These are phyloP conservation scores for Nebria salina DNA, from an alignment of 2,888 invertebrate genomes.

Conservation along the genomic window DNA sequence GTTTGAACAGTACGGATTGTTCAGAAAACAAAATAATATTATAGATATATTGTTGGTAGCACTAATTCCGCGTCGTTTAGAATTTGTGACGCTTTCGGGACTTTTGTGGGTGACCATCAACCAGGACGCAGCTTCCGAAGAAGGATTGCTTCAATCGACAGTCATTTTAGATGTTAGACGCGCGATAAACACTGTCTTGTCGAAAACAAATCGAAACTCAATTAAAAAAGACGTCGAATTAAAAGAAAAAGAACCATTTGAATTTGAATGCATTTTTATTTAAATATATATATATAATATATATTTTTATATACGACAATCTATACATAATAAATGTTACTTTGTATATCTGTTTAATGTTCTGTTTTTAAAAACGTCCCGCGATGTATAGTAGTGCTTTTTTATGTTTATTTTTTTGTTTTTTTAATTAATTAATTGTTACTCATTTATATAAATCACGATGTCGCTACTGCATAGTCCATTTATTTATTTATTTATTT, in stretches of 20 bases:
- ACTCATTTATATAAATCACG: slow-evolving; percentile 54
- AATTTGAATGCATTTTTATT: slow-evolving; percentile 43
- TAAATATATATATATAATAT: slow-evolving; percentile 51
- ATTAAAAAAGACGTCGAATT: slow-evolving; percentile 18
- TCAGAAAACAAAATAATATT: slow-evolving; percentile 41
- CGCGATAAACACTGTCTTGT: slow-evolving; percentile 16
- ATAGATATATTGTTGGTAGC: slow-evolving; percentile 38
- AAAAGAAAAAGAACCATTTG: slow-evolving; percentile 20
- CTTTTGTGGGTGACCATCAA: slow-evolving; percentile 17
- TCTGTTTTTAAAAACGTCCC: slow-evolving; percentile 59
- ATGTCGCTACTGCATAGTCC: slow-evolving; percentile 51
- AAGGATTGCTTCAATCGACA: background rate
- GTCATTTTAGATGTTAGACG: background rate
- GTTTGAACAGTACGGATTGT: slow-evolving; percentile 56
- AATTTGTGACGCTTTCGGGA: slow-evolving; percentile 36
- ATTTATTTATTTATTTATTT: slow-evolving; percentile 49
- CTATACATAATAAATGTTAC: slow-evolving; percentile 57
- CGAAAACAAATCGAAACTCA: slow-evolving; percentile 25
- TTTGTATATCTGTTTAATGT: slow-evolving; percentile 60
- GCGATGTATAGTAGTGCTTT: slow-evolving; percentile 53
- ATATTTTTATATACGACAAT: slow-evolving; percentile 55
- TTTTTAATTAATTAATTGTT: slow-evolving; percentile 37
- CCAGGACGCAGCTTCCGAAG: background rate
- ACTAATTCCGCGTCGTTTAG: slow-evolving; percentile 18
- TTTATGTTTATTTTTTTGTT: slow-evolving; percentile 49